Base-by-base conservation (phyloP, 2,113 vertebrate species). In the Leptobrachium leishanense region DNA sequence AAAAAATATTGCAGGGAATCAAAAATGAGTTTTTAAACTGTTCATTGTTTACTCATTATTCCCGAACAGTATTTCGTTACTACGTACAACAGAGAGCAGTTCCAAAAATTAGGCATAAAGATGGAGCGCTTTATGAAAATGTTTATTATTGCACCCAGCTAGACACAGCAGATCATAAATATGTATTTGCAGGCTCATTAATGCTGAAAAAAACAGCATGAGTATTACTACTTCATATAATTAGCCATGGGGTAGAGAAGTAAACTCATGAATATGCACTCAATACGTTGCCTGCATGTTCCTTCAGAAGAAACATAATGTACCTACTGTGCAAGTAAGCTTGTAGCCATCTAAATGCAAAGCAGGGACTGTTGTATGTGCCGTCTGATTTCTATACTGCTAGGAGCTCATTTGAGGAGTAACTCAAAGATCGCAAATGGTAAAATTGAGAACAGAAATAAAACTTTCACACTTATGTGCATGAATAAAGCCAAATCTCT, bases 301-400 rank as follows among this genome's bases (percentile, higher is more conserved):
- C 40, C 42, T 68, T 76, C 50, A 76, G 50, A 68, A 44, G 67
- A 50, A 41, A 42, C 55, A 2, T 42, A 6, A 62, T 43, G 41
- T 20, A 66, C 63, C 64, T 68, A 76, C 74, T 76, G 64, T 76
- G 74, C 44, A 54, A 76, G 44, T 2, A 20, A 76, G 74, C 31
- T 55, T 54, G 46, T 68, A 64, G 74, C 46, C 46, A 46, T 50
- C n/a, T 13, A 77, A 55, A 77, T 62, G 46, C 39, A 75, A 76
- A 53, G n/a, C 68, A 68, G 39, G 20, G 13, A 71, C 41, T 10
- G 39, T 59, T 43, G 53, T 5, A 54, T 41, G 31, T 31, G 20
- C 20, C 20, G 20, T 31, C 20, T 31, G 20, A 31, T 31, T 31
- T 31, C 20, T 31, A 31, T 31, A 31, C 20, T 31, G 20, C 20